Evolutionary conservation across 2,888 invertebrate genomes (phyloP).

Genomic region (Pollenia labialis): DNA sequence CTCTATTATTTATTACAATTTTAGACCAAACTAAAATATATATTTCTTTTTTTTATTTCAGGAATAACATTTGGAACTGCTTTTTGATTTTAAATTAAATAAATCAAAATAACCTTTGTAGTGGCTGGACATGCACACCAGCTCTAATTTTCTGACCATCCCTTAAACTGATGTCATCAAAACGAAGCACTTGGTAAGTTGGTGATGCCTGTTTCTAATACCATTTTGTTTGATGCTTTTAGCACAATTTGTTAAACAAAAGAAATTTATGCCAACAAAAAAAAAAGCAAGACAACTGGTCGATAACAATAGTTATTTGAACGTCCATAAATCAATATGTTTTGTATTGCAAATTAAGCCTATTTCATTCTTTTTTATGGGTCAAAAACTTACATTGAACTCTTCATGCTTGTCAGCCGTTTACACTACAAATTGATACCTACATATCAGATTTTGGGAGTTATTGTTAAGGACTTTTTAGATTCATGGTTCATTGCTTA

Average conservation of each 20-base stretch:
- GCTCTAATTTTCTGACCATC: background rate
- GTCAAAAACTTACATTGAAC: constrained; percentile 45
- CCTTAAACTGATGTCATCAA: constrained; percentile 43
- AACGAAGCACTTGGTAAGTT: constrained; percentile 6
- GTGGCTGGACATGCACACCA: background rate
- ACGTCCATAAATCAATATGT: constrained; percentile 58
- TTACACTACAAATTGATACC: constrained; percentile 23
- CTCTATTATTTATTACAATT: background rate
- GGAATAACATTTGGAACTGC: background rate
- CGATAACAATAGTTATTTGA: constrained; percentile 49
- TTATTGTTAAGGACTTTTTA: background rate
- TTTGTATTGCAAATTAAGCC: constrained; percentile 17
- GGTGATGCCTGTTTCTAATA: background rate
- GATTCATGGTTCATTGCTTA: constrained; percentile 40
- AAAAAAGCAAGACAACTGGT: constrained; percentile 29
- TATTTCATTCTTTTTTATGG: constrained; percentile 34
- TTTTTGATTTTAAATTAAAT: constrained; percentile 41
- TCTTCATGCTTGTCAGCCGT: constrained; percentile 34
- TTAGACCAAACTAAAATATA: too few relatives aligned
- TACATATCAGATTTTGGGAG: constrained; percentile 47
- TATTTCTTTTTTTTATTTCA: background rate
- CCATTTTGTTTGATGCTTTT: constrained; percentile 24
- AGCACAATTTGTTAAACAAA: constrained; percentile 40
- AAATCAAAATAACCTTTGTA: constrained; percentile 47
- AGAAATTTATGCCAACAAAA: constrained; percentile 49